These are phyloP conservation scores for Ancistrus triradiatus DNA, from an alignment of 2,113 vertebrate genomes.

Conservation along the genomic window DNA sequence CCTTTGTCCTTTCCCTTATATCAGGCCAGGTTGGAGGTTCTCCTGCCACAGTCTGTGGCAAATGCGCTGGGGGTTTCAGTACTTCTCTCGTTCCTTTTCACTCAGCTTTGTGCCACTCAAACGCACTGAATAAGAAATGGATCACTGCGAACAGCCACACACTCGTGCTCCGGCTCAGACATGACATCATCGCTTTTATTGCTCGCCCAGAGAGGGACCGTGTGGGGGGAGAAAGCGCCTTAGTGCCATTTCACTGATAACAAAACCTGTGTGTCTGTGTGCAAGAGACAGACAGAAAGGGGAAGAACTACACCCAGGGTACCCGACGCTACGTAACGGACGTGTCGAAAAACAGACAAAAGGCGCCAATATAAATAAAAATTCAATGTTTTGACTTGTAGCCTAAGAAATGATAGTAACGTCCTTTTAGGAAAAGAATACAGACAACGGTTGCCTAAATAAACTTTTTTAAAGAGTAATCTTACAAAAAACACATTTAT, in stretches of 20 bases:
- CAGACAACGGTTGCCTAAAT: no score
- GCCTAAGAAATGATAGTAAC: not conserved
- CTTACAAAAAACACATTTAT: no score
- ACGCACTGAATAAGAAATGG: conserved; percentile 59
- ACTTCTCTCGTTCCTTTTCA: conserved; percentile 33
- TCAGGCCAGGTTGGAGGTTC: conserved; percentile 10
- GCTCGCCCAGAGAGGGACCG: conserved; percentile 50
- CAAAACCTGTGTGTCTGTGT: conserved; percentile 8
- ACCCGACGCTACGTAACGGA: not conserved
- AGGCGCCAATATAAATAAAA: no score
- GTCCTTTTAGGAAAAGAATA: not conserved
- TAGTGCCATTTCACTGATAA: conserved; percentile 52
- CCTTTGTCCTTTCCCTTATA: conserved; percentile 8
- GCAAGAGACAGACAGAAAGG: not conserved
- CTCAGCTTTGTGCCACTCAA: conserved; percentile 45
- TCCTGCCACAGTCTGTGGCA: not conserved
- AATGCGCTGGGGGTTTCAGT: conserved; percentile 8
- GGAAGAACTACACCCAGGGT: not conserved
- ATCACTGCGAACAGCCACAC: conserved; percentile 53
- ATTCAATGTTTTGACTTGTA: no score
- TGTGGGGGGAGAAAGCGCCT: conserved; percentile 37
- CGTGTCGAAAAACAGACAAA: conserved; percentile 1
- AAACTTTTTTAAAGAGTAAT: no score
- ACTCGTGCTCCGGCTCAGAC: conserved; percentile 61
- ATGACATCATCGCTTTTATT: conserved; percentile 66